Conservation (phyloP, 2,888 invertebrate genomes). For the Luperina testacea region DNA sequence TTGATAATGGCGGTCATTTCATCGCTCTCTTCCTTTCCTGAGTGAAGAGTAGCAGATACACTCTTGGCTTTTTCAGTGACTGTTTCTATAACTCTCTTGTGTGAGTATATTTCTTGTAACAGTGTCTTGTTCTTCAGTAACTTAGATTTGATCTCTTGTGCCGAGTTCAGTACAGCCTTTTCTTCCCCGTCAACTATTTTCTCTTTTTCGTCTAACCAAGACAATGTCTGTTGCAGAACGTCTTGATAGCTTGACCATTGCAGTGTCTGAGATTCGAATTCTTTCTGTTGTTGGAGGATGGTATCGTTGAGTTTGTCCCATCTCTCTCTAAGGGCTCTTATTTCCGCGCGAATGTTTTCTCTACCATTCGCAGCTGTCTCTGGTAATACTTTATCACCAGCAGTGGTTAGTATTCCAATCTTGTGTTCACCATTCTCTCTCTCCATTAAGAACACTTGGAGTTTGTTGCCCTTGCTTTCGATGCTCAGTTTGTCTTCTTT, state of each 20-base stretch:
- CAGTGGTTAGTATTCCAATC: constrained; percentile 92
- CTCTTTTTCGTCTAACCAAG: constrained; percentile 97
- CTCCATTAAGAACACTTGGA: constrained; percentile 94
- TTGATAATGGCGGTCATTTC: constrained; percentile 93
- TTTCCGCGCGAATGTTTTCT: constrained; percentile 96
- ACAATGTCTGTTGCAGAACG: constrained; percentile 94
- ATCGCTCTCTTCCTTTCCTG: constrained; percentile 89
- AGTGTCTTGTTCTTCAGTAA: constrained; percentile 95
- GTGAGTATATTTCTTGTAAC: constrained; percentile 96
- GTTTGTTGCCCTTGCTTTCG: constrained; percentile 92
- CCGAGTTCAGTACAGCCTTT: constrained; percentile 93
- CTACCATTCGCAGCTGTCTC: constrained; percentile 97
- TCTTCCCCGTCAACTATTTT: constrained; percentile 93
- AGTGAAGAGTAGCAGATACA: constrained; percentile 90
- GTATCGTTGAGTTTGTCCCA: constrained; percentile 97
- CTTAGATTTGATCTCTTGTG: constrained; percentile 96
- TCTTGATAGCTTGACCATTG: constrained; percentile 97
- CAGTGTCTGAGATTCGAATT: constrained; percentile 94
- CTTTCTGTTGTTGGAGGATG: constrained; percentile 95
- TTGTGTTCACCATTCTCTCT: constrained; percentile 96
- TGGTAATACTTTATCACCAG: constrained; percentile 97
- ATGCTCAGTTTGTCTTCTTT: constrained; percentile 92
- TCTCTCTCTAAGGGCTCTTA: constrained; percentile 94
- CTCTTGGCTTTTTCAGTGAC: constrained; percentile 96
- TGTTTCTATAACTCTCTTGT: constrained; percentile 97